phyloP scores from a whole-genome alignment of 1,140 invertebrate species.

The Armadillidium nasatum region DNA sequence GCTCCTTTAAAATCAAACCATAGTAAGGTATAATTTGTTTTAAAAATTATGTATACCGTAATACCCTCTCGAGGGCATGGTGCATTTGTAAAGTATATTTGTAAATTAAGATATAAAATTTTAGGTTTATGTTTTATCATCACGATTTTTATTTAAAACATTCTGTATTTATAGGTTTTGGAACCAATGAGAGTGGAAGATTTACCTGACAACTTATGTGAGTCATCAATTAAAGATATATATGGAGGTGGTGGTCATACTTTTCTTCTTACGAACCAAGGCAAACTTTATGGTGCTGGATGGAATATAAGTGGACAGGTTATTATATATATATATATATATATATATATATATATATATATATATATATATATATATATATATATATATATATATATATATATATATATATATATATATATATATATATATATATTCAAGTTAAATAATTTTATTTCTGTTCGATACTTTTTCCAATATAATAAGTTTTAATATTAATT shows the following conservation, averaged over 20 bases:
- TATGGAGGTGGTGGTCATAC: not conserved
- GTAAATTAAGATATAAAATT: no score
- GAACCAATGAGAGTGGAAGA: not conserved
- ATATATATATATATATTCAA: no score
- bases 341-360: not conserved
- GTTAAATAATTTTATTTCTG: no score
- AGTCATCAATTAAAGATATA: not conserved
- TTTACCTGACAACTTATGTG: not conserved
- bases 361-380: constrained; percentile 1
- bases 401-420: not conserved
- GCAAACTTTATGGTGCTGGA: constrained; percentile 2
- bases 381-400: not conserved
- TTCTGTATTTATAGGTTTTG: constrained; percentile 4
- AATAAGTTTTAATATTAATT: no score
- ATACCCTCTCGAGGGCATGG: no score
- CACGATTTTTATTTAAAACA: not conserved
- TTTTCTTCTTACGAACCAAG: not conserved
- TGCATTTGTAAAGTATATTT: no score
- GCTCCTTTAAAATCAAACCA: no score
- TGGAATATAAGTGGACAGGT: constrained; percentile 4
- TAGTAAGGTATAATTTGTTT: no score
- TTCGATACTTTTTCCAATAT: no score
- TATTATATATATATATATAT: not conserved
- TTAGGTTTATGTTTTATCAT: no score
- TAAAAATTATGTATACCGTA: no score